Percentiles rank a stretch among this genome's conserved stretches.
Conservation (phyloP, 2,888 invertebrate species). For the Oscheius sp. region DNA sequence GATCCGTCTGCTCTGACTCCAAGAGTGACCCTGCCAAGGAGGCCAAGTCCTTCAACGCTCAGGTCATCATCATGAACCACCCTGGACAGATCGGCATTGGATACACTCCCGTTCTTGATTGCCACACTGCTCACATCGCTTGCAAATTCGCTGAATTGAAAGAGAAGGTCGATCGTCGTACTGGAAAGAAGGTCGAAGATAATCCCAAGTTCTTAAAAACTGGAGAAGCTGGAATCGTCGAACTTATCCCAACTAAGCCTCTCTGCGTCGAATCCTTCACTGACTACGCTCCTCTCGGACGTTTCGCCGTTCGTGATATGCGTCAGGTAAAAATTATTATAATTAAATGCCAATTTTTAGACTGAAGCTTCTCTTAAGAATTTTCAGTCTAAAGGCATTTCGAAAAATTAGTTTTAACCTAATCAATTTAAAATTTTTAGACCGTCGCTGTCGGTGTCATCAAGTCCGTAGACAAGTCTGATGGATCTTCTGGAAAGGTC, state of each 20-base stretch:
- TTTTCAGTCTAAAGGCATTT: too few relatives aligned
- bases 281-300: conserved; percentile 93
- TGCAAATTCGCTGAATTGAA: conserved; percentile 99
- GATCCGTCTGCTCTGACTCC: conserved; percentile 96
- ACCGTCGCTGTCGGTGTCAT: conserved; percentile 83
- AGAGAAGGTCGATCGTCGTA: conserved; percentile 95
- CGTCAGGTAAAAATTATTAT: conserved; percentile 75
- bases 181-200: conserved; percentile 79
- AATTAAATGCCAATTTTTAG: neutral
- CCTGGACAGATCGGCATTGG: conserved; percentile 92
- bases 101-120: conserved; percentile 98
- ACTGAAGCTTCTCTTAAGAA: too few relatives aligned
- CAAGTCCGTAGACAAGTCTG: conserved; percentile 45
- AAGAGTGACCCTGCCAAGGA: conserved; percentile 95
- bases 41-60: conserved; percentile 91
- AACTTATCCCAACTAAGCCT: conserved; percentile 90
- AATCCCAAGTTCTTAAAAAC: conserved; percentile 83
- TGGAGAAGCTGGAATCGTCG: conserved; percentile 94
- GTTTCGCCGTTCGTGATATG: conserved; percentile 99
- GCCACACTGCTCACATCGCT: conserved; percentile 99
- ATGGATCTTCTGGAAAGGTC: conserved; percentile 79
- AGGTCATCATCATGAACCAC: conserved; percentile 78
- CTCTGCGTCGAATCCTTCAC: conserved; percentile 98
- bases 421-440: neutral
- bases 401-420: too few relatives aligned